Conservation (phyloP, 2,797 vertebrate species). For the Triplophysa yarkandensis region DNA sequence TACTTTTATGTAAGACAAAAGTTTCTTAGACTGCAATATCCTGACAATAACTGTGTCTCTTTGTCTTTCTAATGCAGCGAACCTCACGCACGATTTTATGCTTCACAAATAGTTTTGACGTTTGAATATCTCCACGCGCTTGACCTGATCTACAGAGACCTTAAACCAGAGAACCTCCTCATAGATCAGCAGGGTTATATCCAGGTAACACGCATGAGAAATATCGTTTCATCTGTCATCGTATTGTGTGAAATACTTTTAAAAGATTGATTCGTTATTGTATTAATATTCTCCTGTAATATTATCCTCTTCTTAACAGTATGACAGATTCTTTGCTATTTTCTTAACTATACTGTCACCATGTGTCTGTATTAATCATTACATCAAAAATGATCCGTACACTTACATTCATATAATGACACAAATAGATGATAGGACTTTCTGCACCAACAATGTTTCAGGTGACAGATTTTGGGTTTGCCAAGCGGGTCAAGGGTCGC, state of each 20-base stretch:
- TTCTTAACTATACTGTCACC: not conserved
- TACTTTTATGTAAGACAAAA: not conserved
- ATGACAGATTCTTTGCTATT: too few relatives aligned
- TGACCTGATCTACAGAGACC: constrained; percentile 93
- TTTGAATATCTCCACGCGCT: constrained; percentile 92
- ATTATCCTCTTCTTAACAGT: too few relatives aligned
- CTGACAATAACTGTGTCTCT: not conserved
- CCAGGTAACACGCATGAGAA: constrained; percentile 68
- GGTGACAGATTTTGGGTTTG: constrained; percentile 95
- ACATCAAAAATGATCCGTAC: not conserved
- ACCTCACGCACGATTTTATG: constrained; percentile 90
- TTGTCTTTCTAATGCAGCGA: constrained; percentile 70
- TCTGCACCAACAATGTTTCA: constrained; percentile 51
- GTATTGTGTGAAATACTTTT: too few relatives aligned
- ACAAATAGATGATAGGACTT: not conserved
- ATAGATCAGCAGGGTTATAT: constrained; percentile 93
- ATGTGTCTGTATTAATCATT: not conserved
- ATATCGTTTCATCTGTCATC: too few relatives aligned
- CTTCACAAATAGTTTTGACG: constrained; percentile 91
- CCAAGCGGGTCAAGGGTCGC: constrained; percentile 91
- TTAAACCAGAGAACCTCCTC: constrained; percentile 92
- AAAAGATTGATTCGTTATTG: too few relatives aligned
- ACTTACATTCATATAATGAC: not conserved
- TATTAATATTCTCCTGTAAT: too few relatives aligned
- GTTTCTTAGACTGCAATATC: not conserved